phyloP scores from a whole-genome alignment of 1,140 invertebrate species.

The Zophobas atratus region DNA sequence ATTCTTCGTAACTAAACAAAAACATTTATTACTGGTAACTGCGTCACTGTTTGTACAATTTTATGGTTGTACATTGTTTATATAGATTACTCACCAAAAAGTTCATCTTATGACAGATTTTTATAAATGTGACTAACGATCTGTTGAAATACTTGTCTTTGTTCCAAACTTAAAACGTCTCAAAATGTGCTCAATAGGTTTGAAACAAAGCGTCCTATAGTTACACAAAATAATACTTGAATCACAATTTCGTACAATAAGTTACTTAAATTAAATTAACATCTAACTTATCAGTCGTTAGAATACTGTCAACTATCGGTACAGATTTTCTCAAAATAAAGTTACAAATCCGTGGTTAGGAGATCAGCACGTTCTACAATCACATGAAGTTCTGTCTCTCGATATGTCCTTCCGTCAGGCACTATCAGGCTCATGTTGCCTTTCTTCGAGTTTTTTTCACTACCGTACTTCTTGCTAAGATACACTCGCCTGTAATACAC shows the following conservation, averaged over 20 bases:
- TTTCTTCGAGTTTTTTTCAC: slow-evolving; percentile 66
- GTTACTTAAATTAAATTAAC: slow-evolving; percentile 23
- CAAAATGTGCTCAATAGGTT: neutral
- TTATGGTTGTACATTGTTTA: slow-evolving; percentile 34
- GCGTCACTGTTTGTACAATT: slow-evolving; percentile 41
- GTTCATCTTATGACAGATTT: neutral
- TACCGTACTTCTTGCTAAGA: slow-evolving; percentile 67
- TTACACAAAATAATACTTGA: neutral
- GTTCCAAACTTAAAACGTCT: too few relatives aligned
- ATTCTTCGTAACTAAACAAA: slow-evolving; percentile 10
- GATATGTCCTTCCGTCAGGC: slow-evolving; percentile 84
- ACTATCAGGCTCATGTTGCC: slow-evolving; percentile 75
- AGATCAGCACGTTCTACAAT: slow-evolving; percentile 86
- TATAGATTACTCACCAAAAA: neutral
- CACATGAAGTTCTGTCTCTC: slow-evolving; percentile 88
- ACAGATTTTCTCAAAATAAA: slow-evolving; percentile 33
- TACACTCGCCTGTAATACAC: slow-evolving; percentile 62
- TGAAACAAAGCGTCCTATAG: neutral
- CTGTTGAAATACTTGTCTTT: too few relatives aligned
- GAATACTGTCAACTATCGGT: slow-evolving; percentile 10
- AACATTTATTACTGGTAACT: slow-evolving; percentile 40
- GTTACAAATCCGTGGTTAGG: slow-evolving; percentile 83
- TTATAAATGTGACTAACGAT: too few relatives aligned
- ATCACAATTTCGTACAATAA: neutral
- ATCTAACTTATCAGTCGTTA: neutral